phyloP scores from a whole-genome alignment of 2,888 invertebrate species.

The Tortricodes alternella region DNA sequence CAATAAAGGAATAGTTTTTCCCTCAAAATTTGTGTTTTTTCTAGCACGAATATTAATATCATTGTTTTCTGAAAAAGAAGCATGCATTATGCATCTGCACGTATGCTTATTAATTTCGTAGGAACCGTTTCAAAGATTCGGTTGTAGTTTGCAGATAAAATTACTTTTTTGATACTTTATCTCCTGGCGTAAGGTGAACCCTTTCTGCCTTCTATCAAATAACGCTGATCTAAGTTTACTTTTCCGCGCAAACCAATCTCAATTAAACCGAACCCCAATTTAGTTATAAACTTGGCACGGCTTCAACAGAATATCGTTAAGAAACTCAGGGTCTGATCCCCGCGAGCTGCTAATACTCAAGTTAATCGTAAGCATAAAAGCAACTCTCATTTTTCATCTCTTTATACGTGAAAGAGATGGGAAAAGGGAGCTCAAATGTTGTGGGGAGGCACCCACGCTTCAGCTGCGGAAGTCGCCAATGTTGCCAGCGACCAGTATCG shows the following conservation, averaged over 20 bases:
- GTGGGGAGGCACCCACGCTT: conserved; percentile 18
- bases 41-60: no score
- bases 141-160: neutral
- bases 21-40: no score
- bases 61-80: no score
- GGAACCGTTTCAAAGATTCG: neutral
- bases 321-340: neutral
- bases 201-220: neutral
- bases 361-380: neutral
- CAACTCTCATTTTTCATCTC: neutral
- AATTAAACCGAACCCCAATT: conserved; percentile 1
- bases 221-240: neutral
- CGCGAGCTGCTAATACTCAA: neutral
- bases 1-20: neutral
- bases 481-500: conserved; percentile 14
- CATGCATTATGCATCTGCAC: no score
- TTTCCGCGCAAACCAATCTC: neutral
- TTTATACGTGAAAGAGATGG: neutral
- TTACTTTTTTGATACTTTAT: neutral
- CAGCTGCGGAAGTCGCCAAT: conserved; percentile 26
- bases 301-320: neutral
- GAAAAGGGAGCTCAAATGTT: neutral
- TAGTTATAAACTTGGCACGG: conserved; percentile 10
- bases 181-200: neutral
- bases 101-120: no score